phyloP scores from a whole-genome alignment of 2,888 invertebrate genomes.

The Nomada flava region DNA sequence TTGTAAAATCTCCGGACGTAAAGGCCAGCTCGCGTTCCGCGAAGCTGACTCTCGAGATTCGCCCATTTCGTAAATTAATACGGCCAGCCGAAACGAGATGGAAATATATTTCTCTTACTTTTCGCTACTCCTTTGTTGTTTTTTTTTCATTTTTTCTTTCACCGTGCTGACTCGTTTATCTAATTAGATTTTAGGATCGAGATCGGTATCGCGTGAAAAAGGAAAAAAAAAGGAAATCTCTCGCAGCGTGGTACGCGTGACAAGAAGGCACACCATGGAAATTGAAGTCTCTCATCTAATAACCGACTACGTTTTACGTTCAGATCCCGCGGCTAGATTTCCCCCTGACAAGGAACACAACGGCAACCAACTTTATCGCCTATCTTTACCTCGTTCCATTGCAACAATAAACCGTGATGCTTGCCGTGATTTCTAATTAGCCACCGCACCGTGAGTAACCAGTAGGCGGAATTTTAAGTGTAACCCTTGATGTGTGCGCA shows the following conservation, averaged over 20 bases:
- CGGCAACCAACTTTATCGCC: conserved; percentile 3
- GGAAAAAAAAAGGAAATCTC: not conserved
- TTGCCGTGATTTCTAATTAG: conserved; percentile 52
- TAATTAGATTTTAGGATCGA: conserved; percentile 30
- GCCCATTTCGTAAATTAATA: conserved; percentile 54
- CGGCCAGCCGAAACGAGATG: conserved; percentile 32
- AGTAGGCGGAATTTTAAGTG: conserved; percentile 50
- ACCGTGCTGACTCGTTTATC: not conserved
- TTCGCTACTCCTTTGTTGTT: not conserved
- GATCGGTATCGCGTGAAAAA: conserved; percentile 16
- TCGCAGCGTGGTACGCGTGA: conserved; percentile 7
- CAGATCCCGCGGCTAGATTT: conserved; percentile 43
- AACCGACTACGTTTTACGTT: conserved; percentile 16
- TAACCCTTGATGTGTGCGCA: not conserved
- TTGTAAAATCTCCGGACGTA: conserved; percentile 36
- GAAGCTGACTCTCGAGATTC: conserved; percentile 35
- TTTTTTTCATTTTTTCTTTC: not conserved
- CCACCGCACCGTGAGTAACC: conserved; percentile 33
- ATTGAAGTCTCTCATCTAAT: conserved; percentile 9
- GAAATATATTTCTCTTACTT: conserved; percentile 33
- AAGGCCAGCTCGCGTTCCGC: conserved; percentile 28
- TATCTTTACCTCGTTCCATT: conserved; percentile 29
- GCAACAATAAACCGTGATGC: conserved; percentile 51
- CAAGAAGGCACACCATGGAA: conserved; percentile 5
- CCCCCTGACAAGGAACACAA: conserved; percentile 33